These are phyloP conservation scores for Danionella dracula DNA, from an alignment of 2,797 vertebrate genomes.

Conservation along the genomic window DNA sequence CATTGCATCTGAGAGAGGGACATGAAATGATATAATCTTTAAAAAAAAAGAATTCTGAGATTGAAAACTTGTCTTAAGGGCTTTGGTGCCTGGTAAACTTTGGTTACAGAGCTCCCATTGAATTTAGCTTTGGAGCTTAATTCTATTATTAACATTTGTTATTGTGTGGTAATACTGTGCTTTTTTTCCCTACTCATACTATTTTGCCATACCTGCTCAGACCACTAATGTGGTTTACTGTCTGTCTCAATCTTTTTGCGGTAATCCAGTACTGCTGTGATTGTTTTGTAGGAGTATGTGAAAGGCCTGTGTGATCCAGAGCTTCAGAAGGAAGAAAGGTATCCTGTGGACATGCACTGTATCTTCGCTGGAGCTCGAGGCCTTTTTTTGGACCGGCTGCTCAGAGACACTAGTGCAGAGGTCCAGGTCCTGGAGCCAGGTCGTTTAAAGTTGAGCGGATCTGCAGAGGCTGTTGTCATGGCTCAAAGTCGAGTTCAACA, in stretches of 20 bases:
- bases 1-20: too few relatives aligned
- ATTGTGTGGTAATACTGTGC: too few relatives aligned
- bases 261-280: not conserved
- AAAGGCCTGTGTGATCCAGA: conserved; percentile 94
- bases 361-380: conserved; percentile 86
- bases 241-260: not conserved
- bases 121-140: too few relatives aligned
- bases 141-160: too few relatives aligned
- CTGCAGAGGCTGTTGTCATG: conserved; percentile 90
- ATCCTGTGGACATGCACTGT: conserved; percentile 96
- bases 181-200: not conserved
- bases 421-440: conserved; percentile 82
- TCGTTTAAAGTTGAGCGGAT: conserved; percentile 76
- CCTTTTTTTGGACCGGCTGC: conserved; percentile 85
- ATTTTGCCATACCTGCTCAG: too few relatives aligned
- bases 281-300: conserved; percentile 80
- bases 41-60: too few relatives aligned
- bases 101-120: too few relatives aligned
- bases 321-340: conserved; percentile 81
- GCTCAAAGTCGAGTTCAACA: conserved; percentile 91
- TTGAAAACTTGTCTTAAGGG: too few relatives aligned
- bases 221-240: not conserved
- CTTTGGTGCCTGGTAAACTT: too few relatives aligned
- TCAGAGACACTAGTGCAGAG: conserved; percentile 89
- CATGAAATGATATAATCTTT: too few relatives aligned